Evolutionary conservation across 2,888 invertebrate species (phyloP).

Genomic region (Cetonia aurata): DNA sequence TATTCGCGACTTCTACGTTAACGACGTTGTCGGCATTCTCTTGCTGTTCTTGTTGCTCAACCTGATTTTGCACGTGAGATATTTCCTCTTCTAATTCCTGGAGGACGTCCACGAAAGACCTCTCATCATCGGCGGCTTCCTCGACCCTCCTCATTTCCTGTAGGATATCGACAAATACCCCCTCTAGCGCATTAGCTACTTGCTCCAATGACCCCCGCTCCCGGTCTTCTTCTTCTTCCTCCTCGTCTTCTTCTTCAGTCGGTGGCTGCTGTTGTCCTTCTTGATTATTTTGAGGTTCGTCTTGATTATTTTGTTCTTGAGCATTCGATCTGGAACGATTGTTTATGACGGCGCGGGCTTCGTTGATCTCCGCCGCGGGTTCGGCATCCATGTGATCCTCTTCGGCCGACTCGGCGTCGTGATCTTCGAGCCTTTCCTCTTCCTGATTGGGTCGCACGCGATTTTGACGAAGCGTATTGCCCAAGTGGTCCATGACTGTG

Average conservation of each 20-base stretch:
- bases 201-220: constrained; percentile 1
- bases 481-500: constrained; percentile 44
- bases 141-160: constrained; percentile 11
- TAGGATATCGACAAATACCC: constrained; percentile 9
- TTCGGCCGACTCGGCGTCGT: constrained; percentile 23
- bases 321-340: constrained; percentile 20
- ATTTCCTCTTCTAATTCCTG: constrained; percentile 33
- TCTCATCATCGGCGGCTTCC: background rate
- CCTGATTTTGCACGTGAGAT: constrained; percentile 19
- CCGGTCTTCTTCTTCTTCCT: background rate
- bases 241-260: constrained; percentile 2
- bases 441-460: constrained; percentile 9
- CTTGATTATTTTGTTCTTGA: constrained; percentile 21
- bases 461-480: constrained; percentile 34
- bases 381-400: constrained; percentile 25
- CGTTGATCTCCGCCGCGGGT: constrained; percentile 24
- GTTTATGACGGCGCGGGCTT: constrained; percentile 28
- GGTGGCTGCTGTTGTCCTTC: no score
- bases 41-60: constrained; percentile 9
- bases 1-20: background rate
- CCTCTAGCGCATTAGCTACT: constrained; percentile 18
- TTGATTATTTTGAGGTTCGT: background rate
- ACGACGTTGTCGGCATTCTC: constrained; percentile 17
- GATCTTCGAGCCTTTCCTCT: constrained; percentile 22
- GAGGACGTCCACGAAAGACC: constrained; percentile 23